Percentiles rank a stretch among this genome's conserved stretches.
Evolutionary conservation across 2,888 invertebrate genomes (phyloP).

Genomic region (Augochlorella aurata): DNA sequence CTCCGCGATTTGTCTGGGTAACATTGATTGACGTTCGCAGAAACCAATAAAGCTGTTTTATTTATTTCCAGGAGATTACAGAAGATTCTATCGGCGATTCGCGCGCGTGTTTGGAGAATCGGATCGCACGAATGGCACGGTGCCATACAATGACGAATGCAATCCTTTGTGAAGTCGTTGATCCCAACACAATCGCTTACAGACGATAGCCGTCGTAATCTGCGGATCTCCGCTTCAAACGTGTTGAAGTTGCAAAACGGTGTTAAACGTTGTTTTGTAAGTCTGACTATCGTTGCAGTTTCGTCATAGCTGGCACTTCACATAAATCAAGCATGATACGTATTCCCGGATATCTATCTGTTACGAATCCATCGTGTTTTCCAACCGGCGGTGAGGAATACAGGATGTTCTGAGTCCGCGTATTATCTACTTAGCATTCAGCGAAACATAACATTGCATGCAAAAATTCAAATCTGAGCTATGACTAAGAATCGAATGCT

Average conservation of each 20-base stretch:
- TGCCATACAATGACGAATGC: neutral
- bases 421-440: no score
- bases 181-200: slow-evolving; percentile 7
- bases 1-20: neutral
- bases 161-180: slow-evolving; percentile 3
- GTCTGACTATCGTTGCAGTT: neutral
- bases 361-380: slow-evolving; percentile 3
- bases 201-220: neutral
- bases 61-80: no score
- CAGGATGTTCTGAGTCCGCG: neutral
- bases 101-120: neutral
- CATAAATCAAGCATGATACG: slow-evolving; percentile 7
- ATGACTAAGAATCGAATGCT: no score
- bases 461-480: no score
- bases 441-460: no score
- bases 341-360: slow-evolving; percentile 6
- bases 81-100: no score
- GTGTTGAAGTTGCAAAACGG: slow-evolving; percentile 8
- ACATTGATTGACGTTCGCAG: neutral
- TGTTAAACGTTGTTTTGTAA: slow-evolving; percentile 3
- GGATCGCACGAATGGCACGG: neutral
- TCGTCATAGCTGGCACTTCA: slow-evolving; percentile 2
- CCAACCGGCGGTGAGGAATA: neutral
- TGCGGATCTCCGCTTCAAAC: neutral
- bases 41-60: no score